Evolutionary conservation across 2,888 invertebrate species (phyloP).

Genomic region (Frankliniella fusca): DNA sequence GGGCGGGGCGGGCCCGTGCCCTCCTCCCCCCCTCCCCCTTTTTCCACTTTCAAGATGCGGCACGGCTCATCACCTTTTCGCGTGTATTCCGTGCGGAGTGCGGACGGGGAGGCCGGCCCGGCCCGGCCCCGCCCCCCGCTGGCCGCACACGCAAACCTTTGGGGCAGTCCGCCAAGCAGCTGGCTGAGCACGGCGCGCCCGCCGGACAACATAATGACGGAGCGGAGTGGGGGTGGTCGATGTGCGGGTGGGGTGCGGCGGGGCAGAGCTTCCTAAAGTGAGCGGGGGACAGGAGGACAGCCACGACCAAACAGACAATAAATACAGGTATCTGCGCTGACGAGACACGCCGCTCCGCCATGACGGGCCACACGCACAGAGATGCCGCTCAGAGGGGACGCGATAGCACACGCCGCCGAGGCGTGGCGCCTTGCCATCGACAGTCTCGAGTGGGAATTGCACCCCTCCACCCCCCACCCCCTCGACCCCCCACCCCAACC

Average conservation of each 20-base stretch:
- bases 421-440: background rate
- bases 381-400: background rate
- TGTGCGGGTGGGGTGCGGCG: no score
- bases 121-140: background rate
- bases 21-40: no score
- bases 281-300: no score
- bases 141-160: background rate
- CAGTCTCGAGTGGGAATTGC: conserved; percentile 16
- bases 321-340: no score
- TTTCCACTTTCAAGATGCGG: background rate
- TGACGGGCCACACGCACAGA: background rate
- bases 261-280: no score
- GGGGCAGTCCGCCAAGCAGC: background rate
- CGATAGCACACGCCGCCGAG: background rate
- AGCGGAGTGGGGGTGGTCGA: no score
- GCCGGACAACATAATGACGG: no score
- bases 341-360: background rate
- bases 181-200: no score
- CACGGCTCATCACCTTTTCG: background rate
- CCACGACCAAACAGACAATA: no score
- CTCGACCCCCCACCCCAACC: background rate
- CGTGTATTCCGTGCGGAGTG: background rate
- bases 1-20: no score
- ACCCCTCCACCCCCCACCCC: background rate
- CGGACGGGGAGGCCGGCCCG: background rate